Percentiles rank a stretch among this genome's conserved stretches.
phyloP scores from a whole-genome alignment of 2,888 invertebrate species.

The Dryadula phaetusa region DNA sequence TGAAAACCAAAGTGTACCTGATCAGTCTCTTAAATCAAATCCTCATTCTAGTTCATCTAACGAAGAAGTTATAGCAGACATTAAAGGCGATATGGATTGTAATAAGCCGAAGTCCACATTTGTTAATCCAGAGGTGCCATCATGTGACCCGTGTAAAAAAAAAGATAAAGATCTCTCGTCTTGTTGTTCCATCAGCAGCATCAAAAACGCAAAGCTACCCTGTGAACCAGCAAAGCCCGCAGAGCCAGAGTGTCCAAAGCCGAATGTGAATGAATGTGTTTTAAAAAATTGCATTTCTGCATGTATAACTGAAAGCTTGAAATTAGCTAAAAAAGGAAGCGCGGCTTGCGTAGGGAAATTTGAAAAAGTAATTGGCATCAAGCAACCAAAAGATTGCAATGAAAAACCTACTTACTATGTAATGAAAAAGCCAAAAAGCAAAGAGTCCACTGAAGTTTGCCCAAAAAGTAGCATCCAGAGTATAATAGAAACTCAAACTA shows the following conservation, averaged over 20 bases:
- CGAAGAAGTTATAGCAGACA: constrained; percentile 14
- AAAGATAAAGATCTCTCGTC: constrained; percentile 24
- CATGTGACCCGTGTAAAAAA: constrained; percentile 16
- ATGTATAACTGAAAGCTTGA: constrained; percentile 35
- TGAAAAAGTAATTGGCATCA: constrained; percentile 45
- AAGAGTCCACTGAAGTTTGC: constrained; percentile 14
- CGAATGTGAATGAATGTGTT: constrained; percentile 27
- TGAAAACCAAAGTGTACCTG: background rate
- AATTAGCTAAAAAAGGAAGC: constrained; percentile 39
- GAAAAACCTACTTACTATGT: constrained; percentile 47
- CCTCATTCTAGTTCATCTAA: background rate
- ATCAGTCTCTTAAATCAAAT: background rate
- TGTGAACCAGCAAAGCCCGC: constrained; percentile 28
- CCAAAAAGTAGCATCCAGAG: constrained; percentile 38
- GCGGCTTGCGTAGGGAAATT: constrained; percentile 39
- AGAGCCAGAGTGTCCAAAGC: constrained; percentile 18
- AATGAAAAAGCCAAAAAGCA: constrained; percentile 43
- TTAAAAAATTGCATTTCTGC: constrained; percentile 38
- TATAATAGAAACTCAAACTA: constrained; percentile 49
- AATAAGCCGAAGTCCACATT: constrained; percentile 33
- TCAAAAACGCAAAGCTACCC: constrained; percentile 9
- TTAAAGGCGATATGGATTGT: constrained; percentile 18
- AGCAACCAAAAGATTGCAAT: constrained; percentile 41
- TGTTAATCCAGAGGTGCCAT: constrained; percentile 26
- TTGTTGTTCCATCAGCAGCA: constrained; percentile 15